A percentile compares a stretch with the other conserved stretches of the same genome.
phyloP scores from a whole-genome alignment of 35 echinoderm and acorn worm genomes.

The Holothuria glaberrima region DNA sequence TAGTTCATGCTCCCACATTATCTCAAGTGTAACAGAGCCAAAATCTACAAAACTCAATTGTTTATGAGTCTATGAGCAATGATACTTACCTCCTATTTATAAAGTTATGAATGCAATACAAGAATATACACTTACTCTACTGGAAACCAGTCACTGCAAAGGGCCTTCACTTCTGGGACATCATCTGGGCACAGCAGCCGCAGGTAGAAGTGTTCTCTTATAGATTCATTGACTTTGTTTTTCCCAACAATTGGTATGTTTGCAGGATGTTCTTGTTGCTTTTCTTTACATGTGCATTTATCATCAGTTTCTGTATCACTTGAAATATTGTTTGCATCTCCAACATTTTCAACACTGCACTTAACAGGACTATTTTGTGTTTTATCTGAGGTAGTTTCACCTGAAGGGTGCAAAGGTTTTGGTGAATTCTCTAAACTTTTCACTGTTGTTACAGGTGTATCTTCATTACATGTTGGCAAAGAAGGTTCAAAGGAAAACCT shows the following conservation, averaged over 20 bases:
- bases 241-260: conserved; percentile 27
- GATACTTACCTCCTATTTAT: too few relatives aligned
- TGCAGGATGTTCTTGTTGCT: not conserved
- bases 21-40: too few relatives aligned
- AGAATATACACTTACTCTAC: conserved; percentile 82
- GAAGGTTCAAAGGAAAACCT: too few relatives aligned
- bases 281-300: not conserved
- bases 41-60: too few relatives aligned
- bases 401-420: not conserved
- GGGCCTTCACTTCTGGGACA: conserved; percentile 86
- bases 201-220: conserved; percentile 59
- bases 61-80: too few relatives aligned
- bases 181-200: conserved; percentile 91
- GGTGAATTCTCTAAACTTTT: conserved; percentile 2
- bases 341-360: not conserved
- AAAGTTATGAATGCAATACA: too few relatives aligned
- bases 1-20: too few relatives aligned
- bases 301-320: not conserved
- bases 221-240: conserved; percentile 24
- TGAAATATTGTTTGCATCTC: not conserved
- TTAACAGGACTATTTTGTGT: not conserved
- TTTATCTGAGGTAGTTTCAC: not conserved
- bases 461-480: too few relatives aligned
- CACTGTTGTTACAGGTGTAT: conserved; percentile 22
- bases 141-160: conserved; percentile 96